phyloP scores from a whole-genome alignment of 2,113 vertebrate genomes.

The Phyllostomus hastatus region DNA sequence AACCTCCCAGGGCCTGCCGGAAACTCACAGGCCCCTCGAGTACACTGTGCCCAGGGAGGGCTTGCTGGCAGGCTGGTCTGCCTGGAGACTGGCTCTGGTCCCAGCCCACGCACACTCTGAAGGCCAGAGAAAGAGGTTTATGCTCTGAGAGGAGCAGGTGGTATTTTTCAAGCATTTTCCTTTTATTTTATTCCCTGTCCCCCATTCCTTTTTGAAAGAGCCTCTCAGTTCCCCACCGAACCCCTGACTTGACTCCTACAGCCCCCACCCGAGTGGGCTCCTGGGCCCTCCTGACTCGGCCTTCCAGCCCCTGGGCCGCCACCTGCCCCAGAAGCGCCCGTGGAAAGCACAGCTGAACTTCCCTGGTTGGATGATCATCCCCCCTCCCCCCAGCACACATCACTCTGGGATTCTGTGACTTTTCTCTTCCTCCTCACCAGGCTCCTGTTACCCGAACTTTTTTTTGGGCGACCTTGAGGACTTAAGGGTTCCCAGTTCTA shows the following conservation, averaged over 20 bases:
- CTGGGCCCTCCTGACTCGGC: neutral
- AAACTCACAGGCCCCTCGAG: neutral
- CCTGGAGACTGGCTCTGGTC: accelerated
- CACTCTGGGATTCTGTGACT: neutral
- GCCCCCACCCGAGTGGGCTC: neutral
- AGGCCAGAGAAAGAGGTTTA: neutral
- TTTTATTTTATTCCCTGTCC: neutral
- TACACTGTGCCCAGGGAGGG: accelerated
- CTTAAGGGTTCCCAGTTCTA: neutral
- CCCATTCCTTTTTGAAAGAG: neutral
- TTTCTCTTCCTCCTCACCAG: neutral
- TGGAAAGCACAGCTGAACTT: too few relatives aligned
- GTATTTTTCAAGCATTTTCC: neutral
- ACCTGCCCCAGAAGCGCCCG: too few relatives aligned
- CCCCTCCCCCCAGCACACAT: neutral
- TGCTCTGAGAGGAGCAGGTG: neutral
- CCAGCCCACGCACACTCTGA: accelerated
- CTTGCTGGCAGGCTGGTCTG: neutral
- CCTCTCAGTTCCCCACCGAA: neutral
- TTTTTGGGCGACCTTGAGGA: neutral
- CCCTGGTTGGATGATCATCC: too few relatives aligned
- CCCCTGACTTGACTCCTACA: neutral
- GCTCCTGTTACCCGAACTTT: neutral
- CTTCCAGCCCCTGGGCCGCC: neutral
- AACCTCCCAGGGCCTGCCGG: accelerated